Base-by-base conservation (phyloP, 2,113 vertebrate species). In the Junco hyemalis region DNA sequence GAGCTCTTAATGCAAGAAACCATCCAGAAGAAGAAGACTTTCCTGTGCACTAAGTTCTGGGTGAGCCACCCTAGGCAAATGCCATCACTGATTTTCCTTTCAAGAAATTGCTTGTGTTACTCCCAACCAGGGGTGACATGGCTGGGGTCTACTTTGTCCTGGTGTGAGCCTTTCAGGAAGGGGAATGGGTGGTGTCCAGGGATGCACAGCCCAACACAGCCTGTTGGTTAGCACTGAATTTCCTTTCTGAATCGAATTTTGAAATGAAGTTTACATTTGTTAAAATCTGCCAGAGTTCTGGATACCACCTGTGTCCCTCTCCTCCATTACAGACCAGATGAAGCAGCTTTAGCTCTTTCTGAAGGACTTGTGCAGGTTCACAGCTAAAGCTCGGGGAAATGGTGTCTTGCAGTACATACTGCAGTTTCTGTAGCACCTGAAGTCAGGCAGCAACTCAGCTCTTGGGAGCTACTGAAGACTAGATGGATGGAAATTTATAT, bases 41-140 rank as follows among this genome's bases (percentile, higher is more conserved):
- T 96, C 77, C 36, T 25, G 24, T 97, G 96, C 40, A 24, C 72
- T 12, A 94, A 96, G 56, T 96, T 97, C 76, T 92, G 80, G 96
- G 96, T 97, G 53, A 97, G 95, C 22, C 28, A n/a, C 22, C 18
- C 22, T 31, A 59, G 53, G 35, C 68, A 73, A 82, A 80, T 54
- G 29, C 44, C 21, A 12, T 56, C 24, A 9, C 59, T 50, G 42
- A 33, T 38, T 77, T 64, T 88, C 47, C 23, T 12, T 70, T 77
- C 23, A n/a, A 82, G 45, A 93, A 73, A 77, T 56, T 5, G 2
- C 23, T 61, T 79, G 14, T 33, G 45, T 61, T 61, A 14, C 48
- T 73, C 56, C 25, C 42, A 57, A n/a, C 4, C 17, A 73, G 35
- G 9, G 59, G 12, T 70, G 53, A 19, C 1, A 0, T 9, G 10